Evolutionary conservation across 2,888 invertebrate genomes (phyloP), one percentile per base, ranked within the genome.

Genomic region (Drosophila yooni): DNA sequence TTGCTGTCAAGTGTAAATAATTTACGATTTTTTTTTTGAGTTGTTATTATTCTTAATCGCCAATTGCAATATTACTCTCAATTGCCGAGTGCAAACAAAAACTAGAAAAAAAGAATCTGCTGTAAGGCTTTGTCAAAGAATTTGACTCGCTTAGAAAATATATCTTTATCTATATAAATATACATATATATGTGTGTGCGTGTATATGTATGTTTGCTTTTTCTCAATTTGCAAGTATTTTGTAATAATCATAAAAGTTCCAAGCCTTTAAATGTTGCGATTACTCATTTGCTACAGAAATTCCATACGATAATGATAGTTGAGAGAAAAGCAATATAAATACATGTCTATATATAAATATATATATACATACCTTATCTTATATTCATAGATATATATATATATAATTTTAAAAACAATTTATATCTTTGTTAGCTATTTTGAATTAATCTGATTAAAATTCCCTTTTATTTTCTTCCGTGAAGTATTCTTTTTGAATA

Each of bases 221-320:
- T 53, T 61, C 51, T 43, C 2, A 52, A 60, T 40, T 62, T 58
- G 0, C 13, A 29, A 29, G 27, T 52, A 36, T 34, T 66, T 70
- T 36, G 52, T 40, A 75, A 65, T 69, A 59, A 70, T 69, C 58
- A 40, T 76, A 65, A 74, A 61, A 50, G 29, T 51, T 29, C 27
- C 3, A 15, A 13, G 1, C 29, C 6, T 68, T 21, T 13, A 15
- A 63, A 50, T 40, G n/a, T 33, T 60, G 61, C 51, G 36, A 59
- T 13, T 70, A 48, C 51, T 31, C 70, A 65, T 61, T 74, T 53
- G 3, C 33, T 65, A 4, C 38, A 46, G 15, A 34, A 65, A 60
- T 62, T 66, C 36, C n/a, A 18, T 34, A 11, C 2, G 13, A 27
- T 29, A 50, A 48, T 13, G 11, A 36, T 57, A 29, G 15, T 11